These are phyloP conservation scores for Nautilus pompilius DNA, from an alignment of 1,140 invertebrate species.

Conservation along the genomic window DNA sequence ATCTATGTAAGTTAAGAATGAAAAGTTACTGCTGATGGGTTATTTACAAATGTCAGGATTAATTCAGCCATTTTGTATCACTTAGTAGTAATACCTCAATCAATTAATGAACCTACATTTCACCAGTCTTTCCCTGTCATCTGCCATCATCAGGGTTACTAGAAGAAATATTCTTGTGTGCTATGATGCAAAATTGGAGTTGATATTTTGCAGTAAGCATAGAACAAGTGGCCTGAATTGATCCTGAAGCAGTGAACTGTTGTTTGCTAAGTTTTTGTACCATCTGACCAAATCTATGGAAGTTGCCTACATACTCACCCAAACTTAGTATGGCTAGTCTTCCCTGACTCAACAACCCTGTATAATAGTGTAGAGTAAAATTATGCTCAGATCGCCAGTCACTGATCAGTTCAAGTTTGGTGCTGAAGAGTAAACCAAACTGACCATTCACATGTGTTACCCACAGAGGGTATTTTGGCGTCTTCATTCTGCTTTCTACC, in stretches of 20 bases:
- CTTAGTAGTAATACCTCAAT: too few relatives aligned
- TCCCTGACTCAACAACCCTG: constrained; percentile 69
- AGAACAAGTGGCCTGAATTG: neutral
- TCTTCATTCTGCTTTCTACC: constrained; percentile 77
- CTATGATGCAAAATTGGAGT: too few relatives aligned
- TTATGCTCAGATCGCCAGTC: constrained; percentile 78
- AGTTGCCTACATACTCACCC: constrained; percentile 40
- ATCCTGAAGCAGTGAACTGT: neutral
- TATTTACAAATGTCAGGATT: too few relatives aligned
- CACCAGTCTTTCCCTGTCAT: too few relatives aligned
- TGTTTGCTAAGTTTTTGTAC: neutral
- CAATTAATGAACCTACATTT: too few relatives aligned
- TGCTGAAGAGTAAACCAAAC: constrained; percentile 76
- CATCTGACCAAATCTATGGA: too few relatives aligned
- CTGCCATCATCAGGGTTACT: neutral
- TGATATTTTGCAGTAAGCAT: too few relatives aligned
- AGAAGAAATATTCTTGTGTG: neutral
- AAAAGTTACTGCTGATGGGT: neutral
- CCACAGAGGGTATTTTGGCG: constrained; percentile 79
- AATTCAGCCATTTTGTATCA: too few relatives aligned
- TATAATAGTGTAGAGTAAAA: constrained; percentile 75
- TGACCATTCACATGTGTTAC: constrained; percentile 70
- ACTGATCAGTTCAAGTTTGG: constrained; percentile 72
- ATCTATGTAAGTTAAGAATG: neutral
- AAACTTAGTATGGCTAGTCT: constrained; percentile 61